Conservation (phyloP, 2,113 vertebrate species). For the Narcine bancroftii region DNA sequence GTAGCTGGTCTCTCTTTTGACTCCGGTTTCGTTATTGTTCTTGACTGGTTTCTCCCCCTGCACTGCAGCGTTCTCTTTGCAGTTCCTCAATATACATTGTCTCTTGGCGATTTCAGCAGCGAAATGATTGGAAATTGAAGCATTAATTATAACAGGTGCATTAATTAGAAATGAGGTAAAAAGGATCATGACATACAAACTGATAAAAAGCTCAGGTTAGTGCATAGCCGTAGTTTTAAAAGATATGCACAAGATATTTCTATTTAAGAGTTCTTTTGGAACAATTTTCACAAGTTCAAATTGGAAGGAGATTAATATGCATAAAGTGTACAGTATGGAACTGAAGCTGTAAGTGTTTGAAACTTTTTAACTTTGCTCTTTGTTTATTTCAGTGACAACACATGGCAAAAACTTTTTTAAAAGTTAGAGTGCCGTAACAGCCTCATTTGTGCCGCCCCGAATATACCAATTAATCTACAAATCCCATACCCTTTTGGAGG, state of each 20-base stretch:
- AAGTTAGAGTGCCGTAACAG: too few species aligned
- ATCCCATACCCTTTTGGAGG: too few species aligned
- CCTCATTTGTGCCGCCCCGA: too few species aligned
- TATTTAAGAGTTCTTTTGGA: background rate
- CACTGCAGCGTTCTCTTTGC: background rate
- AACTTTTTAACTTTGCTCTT: background rate
- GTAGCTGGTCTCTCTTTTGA: background rate
- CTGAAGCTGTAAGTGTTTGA: background rate
- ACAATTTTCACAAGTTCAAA: background rate
- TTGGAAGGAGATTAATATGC: background rate
- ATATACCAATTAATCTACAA: too few species aligned
- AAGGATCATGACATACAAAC: background rate
- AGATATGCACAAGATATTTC: background rate
- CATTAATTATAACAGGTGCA: background rate
- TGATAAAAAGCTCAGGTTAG: background rate
- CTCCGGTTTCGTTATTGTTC: background rate
- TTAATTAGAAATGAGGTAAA: background rate
- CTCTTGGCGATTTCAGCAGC: background rate
- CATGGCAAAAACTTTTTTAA: background rate
- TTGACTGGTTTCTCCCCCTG: background rate
- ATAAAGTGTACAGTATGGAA: background rate
- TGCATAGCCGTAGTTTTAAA: background rate
- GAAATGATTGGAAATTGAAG: too few species aligned
- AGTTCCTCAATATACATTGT: background rate
- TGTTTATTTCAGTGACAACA: background rate